Conservation (phyloP, 2,113 vertebrate species). For the Periophthalmodon schlosseri region DNA sequence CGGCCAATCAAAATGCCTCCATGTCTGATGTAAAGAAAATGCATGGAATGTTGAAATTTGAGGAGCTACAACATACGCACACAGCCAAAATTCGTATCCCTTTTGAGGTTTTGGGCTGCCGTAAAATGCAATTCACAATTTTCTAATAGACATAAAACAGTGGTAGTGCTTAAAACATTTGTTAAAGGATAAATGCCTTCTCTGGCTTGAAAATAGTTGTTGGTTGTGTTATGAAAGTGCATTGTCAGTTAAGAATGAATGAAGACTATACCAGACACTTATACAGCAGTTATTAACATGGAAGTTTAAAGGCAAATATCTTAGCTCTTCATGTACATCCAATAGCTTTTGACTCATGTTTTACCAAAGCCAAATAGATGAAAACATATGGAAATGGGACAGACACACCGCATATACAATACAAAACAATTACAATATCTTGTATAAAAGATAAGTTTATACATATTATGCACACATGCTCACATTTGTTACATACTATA, state of each 20-base stretch:
- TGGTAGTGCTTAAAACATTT: conserved; percentile 57
- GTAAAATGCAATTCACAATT: conserved; percentile 7
- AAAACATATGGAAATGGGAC: conserved; percentile 55
- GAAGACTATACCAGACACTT: conserved; percentile 56
- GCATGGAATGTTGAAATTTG: conserved; percentile 64
- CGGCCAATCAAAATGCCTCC: conserved; percentile 62
- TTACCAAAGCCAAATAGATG: conserved; percentile 42
- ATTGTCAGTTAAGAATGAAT: conserved; percentile 41
- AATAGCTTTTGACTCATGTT: conserved; percentile 29
- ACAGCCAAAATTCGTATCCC: conserved; percentile 60
- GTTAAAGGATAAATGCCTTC: conserved; percentile 32
- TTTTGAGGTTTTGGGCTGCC: conserved; percentile 47
- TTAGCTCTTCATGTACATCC: conserved; percentile 42
- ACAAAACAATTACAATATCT: conserved; percentile 77
- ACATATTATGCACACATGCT: conserved; percentile 77
- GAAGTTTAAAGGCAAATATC: conserved; percentile 39
- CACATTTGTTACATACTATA: conserved; percentile 76
- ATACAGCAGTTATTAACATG: conserved; percentile 62
- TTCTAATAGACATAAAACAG: conserved; percentile 11
- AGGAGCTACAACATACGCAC: conserved; percentile 60
- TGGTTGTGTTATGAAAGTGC: conserved; percentile 64
- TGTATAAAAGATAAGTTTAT: conserved; percentile 80
- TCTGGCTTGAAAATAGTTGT: conserved; percentile 42
- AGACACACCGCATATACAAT: conserved; percentile 70
- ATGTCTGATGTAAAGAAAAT: conserved; percentile 53